Evolutionary conservation across 2,113 vertebrate species (phyloP).

Genomic region (Catharus minimus): DNA sequence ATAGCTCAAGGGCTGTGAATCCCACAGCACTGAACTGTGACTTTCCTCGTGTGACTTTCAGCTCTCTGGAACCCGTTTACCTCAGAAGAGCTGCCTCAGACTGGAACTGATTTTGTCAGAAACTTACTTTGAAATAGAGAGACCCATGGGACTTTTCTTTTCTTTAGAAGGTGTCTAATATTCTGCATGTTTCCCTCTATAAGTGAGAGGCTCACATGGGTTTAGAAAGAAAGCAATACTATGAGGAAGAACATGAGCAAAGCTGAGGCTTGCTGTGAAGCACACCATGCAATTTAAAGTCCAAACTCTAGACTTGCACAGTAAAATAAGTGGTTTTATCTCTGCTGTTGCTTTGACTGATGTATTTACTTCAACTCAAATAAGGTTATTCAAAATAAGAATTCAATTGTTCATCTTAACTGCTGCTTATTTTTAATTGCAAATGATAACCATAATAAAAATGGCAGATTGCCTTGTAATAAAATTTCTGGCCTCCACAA

Average conservation of each 20-base stretch:
- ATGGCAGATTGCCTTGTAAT: neutral
- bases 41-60: neutral
- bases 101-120: neutral
- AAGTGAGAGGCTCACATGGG: neutral
- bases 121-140: neutral
- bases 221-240: neutral
- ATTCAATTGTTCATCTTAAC: neutral
- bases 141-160: neutral
- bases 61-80: neutral
- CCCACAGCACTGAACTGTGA: neutral
- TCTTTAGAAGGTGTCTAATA: neutral
- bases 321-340: neutral
- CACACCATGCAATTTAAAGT: neutral
- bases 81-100: neutral
- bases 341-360: neutral
- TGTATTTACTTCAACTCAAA: neutral
- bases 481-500: neutral
- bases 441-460: conserved; percentile 29
- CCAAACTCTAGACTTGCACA: neutral
- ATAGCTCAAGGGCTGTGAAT: neutral
- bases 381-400: neutral
- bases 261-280: neutral
- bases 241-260: neutral
- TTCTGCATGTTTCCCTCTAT: neutral
- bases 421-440: neutral